These are phyloP conservation scores for Psammodynastes pulverulentus DNA, from an alignment of 2,113 vertebrate species.

Conservation along the genomic window DNA sequence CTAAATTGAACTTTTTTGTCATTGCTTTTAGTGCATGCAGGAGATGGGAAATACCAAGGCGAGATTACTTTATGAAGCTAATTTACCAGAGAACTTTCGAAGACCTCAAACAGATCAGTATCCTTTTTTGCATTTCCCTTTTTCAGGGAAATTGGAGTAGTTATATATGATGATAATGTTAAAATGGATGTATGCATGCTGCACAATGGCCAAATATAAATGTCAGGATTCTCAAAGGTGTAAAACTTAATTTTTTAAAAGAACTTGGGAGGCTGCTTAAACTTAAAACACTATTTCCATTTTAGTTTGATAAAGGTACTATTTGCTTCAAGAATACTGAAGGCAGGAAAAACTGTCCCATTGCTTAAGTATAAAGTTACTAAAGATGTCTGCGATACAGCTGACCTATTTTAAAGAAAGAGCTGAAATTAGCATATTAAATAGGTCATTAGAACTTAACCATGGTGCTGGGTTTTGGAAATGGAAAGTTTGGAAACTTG, in stretches of 20 bases:
- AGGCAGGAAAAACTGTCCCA: background rate
- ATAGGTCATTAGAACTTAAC: background rate
- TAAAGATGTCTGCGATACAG: background rate
- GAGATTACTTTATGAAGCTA: conserved; percentile 89
- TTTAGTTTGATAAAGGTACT: background rate
- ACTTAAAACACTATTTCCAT: background rate
- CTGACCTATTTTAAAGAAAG: background rate
- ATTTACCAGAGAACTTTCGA: conserved; percentile 93
- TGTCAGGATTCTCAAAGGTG: background rate
- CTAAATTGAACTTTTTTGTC: conserved; percentile 4
- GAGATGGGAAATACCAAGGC: conserved; percentile 96
- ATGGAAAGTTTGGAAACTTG: background rate
- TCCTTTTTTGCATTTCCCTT: conserved; percentile 71
- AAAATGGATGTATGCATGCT: conserved; percentile 35
- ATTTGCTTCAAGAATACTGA: background rate
- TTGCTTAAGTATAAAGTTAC: background rate
- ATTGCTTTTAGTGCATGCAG: conserved; percentile 85
- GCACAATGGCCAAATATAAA: background rate
- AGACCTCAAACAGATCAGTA: conserved; percentile 98
- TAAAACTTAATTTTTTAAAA: background rate
- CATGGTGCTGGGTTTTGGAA: background rate
- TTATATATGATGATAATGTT: conserved; percentile 4
- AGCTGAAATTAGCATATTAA: background rate
- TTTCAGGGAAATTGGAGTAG: background rate
- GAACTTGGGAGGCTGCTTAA: background rate